These are phyloP conservation scores for Nephrotoma flavescens DNA, from an alignment of 2,888 invertebrate genomes.

Conservation along the genomic window DNA sequence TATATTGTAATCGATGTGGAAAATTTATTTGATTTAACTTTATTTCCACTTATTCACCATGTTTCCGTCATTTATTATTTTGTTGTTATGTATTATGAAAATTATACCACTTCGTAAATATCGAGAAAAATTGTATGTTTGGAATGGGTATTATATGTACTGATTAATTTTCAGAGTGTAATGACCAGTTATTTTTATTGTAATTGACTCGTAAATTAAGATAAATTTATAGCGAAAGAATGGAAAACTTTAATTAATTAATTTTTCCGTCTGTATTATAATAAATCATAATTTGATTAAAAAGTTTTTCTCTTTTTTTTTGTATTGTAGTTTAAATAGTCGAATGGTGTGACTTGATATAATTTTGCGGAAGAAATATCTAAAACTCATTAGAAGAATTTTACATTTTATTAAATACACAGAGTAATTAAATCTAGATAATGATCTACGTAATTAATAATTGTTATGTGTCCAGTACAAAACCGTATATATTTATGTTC, in stretches of 20 bases:
- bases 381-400: neutral
- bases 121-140: neutral
- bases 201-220: neutral
- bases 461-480: neutral
- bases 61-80: neutral
- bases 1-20: constrained; percentile 1
- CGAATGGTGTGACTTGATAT: neutral
- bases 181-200: neutral
- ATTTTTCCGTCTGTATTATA: neutral
- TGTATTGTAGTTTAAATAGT: neutral
- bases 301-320: neutral
- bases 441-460: constrained; percentile 5
- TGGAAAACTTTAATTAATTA: neutral
- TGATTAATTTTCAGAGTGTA: neutral
- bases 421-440: constrained; percentile 3
- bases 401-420: neutral
- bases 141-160: neutral
- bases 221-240: neutral
- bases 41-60: neutral
- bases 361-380: neutral
- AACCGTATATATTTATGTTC: neutral
- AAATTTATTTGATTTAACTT: constrained; percentile 3
- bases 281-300: neutral
- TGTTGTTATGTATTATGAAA: neutral
- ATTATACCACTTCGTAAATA: neutral